Conservation (phyloP, 1,140 invertebrate species). For the Atta texana region DNA sequence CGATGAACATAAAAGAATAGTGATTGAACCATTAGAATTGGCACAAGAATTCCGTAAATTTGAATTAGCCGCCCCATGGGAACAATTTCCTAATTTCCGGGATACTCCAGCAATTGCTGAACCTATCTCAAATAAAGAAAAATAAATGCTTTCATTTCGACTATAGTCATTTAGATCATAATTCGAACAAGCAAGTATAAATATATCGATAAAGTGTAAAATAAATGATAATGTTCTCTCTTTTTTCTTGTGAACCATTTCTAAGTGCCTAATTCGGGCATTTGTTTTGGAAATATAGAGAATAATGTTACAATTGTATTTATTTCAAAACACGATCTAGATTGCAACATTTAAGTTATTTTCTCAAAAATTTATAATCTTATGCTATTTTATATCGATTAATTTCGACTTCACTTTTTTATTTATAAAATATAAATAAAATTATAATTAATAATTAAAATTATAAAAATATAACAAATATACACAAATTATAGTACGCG, state of each 20-base stretch:
- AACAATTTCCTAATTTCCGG: conserved; percentile 97
- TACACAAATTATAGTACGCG: not conserved
- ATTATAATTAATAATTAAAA: no score
- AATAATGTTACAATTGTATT: conserved; percentile 26
- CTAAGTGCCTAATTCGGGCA: not conserved
- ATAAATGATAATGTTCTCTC: not conserved
- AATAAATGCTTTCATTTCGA: conserved; percentile 39
- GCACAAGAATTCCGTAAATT: conserved; percentile 99
- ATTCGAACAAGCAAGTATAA: conserved; percentile 18
- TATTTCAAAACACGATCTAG: conserved; percentile 12
- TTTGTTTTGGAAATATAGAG: conserved; percentile 31
- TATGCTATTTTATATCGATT: not conserved
- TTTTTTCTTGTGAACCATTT: conserved; percentile 22
- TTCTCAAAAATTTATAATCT: not conserved
- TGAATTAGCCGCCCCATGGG: conserved; percentile 98
- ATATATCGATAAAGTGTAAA: conserved; percentile 36
- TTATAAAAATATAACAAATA: not conserved
- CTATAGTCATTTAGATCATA: conserved; percentile 6
- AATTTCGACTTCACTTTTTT: conserved; percentile 7
- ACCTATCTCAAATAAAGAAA: conserved; percentile 83
- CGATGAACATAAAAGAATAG: conserved; percentile 97
- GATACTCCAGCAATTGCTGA: conserved; percentile 87
- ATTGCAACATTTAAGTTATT: not conserved
- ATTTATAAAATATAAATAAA: conserved; percentile 2
- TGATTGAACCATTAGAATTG: conserved; percentile 98